These are phyloP conservation scores for Artibeus lituratus DNA, from an alignment of 2,797 vertebrate species.

Conservation along the genomic window DNA sequence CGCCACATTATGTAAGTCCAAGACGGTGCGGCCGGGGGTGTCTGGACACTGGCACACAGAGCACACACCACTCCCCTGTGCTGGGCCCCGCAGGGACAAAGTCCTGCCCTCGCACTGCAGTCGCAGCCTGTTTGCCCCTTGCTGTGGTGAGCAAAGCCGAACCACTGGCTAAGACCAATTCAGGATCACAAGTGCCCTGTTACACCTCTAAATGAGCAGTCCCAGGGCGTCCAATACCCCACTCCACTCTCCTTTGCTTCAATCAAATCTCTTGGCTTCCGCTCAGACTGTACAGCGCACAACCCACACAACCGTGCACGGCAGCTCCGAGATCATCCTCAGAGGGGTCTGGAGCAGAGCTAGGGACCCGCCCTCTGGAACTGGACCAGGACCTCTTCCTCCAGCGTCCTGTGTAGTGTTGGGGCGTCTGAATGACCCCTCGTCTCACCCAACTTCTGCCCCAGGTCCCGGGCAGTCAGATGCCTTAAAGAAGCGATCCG, in stretches of 20 bases:
- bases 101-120: background rate
- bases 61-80: background rate
- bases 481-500: background rate
- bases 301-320: background rate
- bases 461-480: background rate
- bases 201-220: background rate
- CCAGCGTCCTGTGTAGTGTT: background rate
- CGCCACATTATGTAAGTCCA: background rate
- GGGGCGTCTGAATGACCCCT: background rate
- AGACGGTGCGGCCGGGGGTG: background rate
- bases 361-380: background rate
- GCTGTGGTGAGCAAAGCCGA: background rate
- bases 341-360: background rate
- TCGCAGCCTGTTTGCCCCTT: background rate
- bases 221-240: background rate
- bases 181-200: background rate
- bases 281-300: background rate
- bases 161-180: background rate
- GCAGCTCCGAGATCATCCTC: too few relatives aligned
- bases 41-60: background rate
- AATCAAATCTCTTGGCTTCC: background rate
- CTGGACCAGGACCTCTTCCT: background rate
- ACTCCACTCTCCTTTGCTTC: background rate
- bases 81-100: background rate
- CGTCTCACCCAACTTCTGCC: background rate